A percentile compares a stretch with the other conserved stretches of the same genome.
Evolutionary conservation across 2,888 invertebrate genomes (phyloP).

Genomic region (Lamellibrachia columna): DNA sequence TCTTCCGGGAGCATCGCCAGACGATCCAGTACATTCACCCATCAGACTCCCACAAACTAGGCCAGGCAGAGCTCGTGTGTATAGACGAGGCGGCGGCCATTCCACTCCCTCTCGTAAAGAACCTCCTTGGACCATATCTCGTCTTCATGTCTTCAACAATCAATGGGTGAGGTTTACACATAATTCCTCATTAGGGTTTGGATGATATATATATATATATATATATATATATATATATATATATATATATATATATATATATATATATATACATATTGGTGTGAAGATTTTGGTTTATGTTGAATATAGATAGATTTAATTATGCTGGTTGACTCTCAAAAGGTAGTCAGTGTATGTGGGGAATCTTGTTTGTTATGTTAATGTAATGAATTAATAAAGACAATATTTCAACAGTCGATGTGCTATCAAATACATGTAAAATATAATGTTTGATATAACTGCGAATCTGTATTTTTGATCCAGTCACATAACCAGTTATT

Average conservation of each 20-base stretch:
- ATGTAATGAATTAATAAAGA: too few species aligned
- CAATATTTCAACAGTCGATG: too few species aligned
- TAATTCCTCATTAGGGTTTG: neutral
- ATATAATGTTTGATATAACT: too few species aligned
- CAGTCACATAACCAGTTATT: too few species aligned
- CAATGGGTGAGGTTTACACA: constrained; percentile 75
- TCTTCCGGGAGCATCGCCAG: constrained; percentile 89
- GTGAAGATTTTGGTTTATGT: neutral
- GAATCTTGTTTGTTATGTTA: too few species aligned
- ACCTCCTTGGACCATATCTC: constrained; percentile 88
- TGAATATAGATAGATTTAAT: neutral
- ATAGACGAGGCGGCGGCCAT: constrained; percentile 99
- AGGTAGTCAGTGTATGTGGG: too few species aligned
- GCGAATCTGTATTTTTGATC: too few species aligned
- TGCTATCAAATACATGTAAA: too few species aligned
- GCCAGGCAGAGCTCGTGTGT: constrained; percentile 92
- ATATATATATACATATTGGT: neutral
- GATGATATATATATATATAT: neutral
- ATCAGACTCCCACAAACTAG: constrained; percentile 84
- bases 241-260: too few species aligned
- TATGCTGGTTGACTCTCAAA: neutral
- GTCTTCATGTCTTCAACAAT: constrained; percentile 96
- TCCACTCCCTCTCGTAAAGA: constrained; percentile 89
- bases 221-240: too few species aligned
- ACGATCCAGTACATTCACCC: constrained; percentile 97